These are phyloP conservation scores for Carassius auratus DNA, from an alignment of 2,113 vertebrate genomes.

Conservation along the genomic window DNA sequence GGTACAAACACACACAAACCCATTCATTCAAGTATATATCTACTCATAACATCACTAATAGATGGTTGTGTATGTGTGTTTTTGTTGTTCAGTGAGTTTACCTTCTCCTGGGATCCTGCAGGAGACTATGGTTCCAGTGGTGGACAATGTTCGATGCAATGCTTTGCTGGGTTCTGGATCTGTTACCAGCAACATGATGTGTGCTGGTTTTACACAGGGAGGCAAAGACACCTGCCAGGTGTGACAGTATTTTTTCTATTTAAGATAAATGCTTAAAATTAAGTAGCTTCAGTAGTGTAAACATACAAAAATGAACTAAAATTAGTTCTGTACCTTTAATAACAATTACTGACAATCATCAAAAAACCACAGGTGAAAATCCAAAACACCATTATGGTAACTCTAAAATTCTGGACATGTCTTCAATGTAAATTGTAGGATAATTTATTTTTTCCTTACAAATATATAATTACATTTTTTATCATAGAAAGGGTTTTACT, in stretches of 20 bases:
- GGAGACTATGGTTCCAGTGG: conserved; percentile 28
- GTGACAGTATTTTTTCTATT: neutral
- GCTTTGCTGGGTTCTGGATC: neutral
- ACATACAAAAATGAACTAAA: neutral
- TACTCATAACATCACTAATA: neutral
- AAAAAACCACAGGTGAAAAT: too few relatives aligned
- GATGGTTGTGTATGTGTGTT: neutral
- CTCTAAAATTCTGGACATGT: too few relatives aligned
- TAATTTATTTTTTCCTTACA: too few relatives aligned
- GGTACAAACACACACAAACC: neutral
- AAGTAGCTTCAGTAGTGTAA: neutral
- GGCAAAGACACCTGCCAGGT: conserved; percentile 52
- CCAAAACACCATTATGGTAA: too few relatives aligned
- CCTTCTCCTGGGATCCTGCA: conserved; percentile 41
- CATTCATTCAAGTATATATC: neutral
- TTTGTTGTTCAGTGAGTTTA: conserved; percentile 22
- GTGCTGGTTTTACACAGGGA: conserved; percentile 43
- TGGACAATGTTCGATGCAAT: neutral
- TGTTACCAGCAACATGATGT: conserved; percentile 51
- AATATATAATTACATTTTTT: too few relatives aligned
- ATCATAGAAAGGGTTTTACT: too few relatives aligned
- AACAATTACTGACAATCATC: too few relatives aligned
- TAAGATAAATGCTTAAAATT: neutral
- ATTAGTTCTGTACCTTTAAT: too few relatives aligned
- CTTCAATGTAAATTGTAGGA: too few relatives aligned